These are phyloP conservation scores for Drosophila tanythrix DNA, from an alignment of 2,888 invertebrate species.

Conservation along the genomic window DNA sequence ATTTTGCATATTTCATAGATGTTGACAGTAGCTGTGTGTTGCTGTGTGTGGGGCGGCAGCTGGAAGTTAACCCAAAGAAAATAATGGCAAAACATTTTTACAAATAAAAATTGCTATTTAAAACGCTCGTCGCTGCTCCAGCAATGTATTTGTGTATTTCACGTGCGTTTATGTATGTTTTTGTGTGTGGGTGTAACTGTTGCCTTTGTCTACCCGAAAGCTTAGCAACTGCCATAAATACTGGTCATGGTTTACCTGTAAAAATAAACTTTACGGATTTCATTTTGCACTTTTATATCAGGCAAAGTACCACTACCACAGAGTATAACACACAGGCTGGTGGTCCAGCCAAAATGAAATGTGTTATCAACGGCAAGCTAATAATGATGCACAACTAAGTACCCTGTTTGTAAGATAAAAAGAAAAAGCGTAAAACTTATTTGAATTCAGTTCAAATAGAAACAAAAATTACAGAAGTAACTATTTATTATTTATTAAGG, in stretches of 20 bases:
- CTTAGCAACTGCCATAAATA: slow-evolving; percentile 63
- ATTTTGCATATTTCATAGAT: slow-evolving; percentile 77
- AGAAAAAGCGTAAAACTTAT: neutral
- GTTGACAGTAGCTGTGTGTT: slow-evolving; percentile 51
- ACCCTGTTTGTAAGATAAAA: slow-evolving; percentile 3
- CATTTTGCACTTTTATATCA: slow-evolving; percentile 69
- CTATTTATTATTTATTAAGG: neutral
- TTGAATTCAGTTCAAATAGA: neutral
- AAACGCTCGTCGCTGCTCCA: slow-evolving; percentile 42
- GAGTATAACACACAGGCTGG: slow-evolving; percentile 17
- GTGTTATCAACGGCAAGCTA: slow-evolving; percentile 25
- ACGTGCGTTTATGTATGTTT: neutral
- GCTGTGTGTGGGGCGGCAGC: slow-evolving; percentile 9
- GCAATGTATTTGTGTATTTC: slow-evolving; percentile 20
- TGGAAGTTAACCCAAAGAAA: slow-evolving; percentile 65
- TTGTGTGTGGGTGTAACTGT: slow-evolving; percentile 19
- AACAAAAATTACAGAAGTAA: neutral
- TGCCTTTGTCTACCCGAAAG: slow-evolving; percentile 61
- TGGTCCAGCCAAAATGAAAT: slow-evolving; percentile 31
- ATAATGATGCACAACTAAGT: neutral
- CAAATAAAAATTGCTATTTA: slow-evolving; percentile 79
- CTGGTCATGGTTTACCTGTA: slow-evolving; percentile 59
- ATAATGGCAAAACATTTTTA: slow-evolving; percentile 74
- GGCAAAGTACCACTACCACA: slow-evolving; percentile 7
- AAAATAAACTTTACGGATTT: slow-evolving; percentile 72